phyloP scores from a whole-genome alignment of 2,888 invertebrate species.

The Pseudanteris insignis region DNA sequence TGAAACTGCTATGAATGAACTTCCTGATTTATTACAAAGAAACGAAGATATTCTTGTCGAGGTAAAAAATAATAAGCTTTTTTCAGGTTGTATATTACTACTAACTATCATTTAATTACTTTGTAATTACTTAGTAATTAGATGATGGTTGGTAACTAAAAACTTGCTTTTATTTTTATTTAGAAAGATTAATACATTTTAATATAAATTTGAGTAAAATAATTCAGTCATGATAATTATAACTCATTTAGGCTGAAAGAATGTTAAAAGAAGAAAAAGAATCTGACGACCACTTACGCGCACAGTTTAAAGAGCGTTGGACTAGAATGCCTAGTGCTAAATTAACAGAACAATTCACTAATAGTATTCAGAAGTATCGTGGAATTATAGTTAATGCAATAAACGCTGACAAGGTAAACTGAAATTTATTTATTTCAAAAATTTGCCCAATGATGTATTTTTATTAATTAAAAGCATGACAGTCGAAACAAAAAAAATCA shows the following conservation, averaged over 20 bases:
- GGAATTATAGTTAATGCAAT: constrained; percentile 93
- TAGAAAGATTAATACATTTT: too few relatives aligned
- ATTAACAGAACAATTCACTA: constrained; percentile 88
- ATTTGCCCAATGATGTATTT: too few relatives aligned
- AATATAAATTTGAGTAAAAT: too few relatives aligned
- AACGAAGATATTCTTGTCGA: constrained; percentile 96
- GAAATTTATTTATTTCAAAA: too few relatives aligned
- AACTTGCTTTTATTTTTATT: too few relatives aligned
- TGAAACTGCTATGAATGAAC: constrained; percentile 79
- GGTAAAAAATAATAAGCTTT: too few relatives aligned
- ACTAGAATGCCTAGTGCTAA: constrained; percentile 85
- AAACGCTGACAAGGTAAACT: constrained; percentile 72
- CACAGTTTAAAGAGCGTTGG: constrained; percentile 95
- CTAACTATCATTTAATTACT: too few relatives aligned
- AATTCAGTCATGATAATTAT: background rate
- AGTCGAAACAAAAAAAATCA: background rate
- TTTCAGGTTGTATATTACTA: too few relatives aligned
- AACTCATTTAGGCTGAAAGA: constrained; percentile 75
- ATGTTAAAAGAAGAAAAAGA: constrained; percentile 91
- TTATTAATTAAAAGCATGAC: background rate
- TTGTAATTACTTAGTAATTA: too few relatives aligned
- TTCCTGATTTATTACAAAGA: constrained; percentile 89
- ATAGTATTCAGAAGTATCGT: constrained; percentile 91
- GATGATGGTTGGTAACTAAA: too few relatives aligned
- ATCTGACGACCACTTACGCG: constrained; percentile 86